Evolutionary conservation across 2,888 invertebrate genomes (phyloP).

Genomic region (Hoplodrina blanda): DNA sequence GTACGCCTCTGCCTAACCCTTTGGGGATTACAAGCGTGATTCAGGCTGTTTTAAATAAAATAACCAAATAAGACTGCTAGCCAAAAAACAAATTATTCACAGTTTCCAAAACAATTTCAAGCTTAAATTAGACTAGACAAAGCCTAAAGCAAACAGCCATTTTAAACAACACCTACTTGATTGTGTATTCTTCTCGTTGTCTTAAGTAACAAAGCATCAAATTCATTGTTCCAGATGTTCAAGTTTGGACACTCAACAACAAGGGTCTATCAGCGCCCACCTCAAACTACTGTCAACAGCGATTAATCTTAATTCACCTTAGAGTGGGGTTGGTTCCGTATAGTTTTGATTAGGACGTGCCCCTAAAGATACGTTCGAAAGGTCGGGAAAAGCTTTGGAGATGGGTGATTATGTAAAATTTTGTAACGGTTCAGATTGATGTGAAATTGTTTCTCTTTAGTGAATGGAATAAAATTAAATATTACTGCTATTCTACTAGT

Average conservation of each 20-base stretch:
- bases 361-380: slow-evolving; percentile 52
- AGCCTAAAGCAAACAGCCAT: not conserved
- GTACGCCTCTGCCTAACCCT: too few species aligned
- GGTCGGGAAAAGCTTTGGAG: slow-evolving; percentile 31
- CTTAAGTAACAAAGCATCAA: slow-evolving; percentile 54
- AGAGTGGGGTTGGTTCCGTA: slow-evolving; percentile 57
- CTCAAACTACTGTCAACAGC: slow-evolving; percentile 73
- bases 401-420: slow-evolving; percentile 4
- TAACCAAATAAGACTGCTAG: too few species aligned
- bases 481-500: too few species aligned
- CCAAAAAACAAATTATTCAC: too few species aligned
- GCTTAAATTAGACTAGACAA: too few species aligned
- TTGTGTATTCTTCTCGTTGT: slow-evolving; percentile 24
- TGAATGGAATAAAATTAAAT: too few species aligned
- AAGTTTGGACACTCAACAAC: slow-evolving; percentile 63
- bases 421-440: not conserved
- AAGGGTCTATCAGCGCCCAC: slow-evolving; percentile 55
- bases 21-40: too few species aligned
- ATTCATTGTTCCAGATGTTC: slow-evolving; percentile 61
- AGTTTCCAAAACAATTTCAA: too few species aligned
- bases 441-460: too few species aligned
- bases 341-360: slow-evolving; percentile 68
- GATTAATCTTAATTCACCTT: slow-evolving; percentile 76
- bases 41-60: too few species aligned
- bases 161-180: not conserved